Base-by-base conservation (phyloP, 92 coral and sea anemone genomes). In the Meandrina meandrites region DNA sequence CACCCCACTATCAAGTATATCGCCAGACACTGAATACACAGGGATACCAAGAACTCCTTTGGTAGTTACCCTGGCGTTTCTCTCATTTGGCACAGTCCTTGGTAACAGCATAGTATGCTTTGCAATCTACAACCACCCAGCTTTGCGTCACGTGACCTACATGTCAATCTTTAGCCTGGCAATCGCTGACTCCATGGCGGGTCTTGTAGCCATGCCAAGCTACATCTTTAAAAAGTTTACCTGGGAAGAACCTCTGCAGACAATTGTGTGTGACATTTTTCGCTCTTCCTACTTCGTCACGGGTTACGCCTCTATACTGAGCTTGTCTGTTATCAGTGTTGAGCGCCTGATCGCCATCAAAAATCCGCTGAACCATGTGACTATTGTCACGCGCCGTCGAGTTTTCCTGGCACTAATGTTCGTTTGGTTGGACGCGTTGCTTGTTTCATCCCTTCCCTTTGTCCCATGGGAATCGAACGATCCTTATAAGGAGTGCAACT, bases 251-350 rank as follows among this genome's bases (percentile, higher is more conserved):
- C 88, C 86, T 4, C 19, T 75, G n/a, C 47, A 81, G 53, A 69
- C 86, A 11, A 47, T 91, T 67, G 86, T 90, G 18, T 94, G 95
- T 42, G 94, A 91, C 75, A 54, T 87, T 37, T 93, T 93, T 83
- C 94, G 98, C 30, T 89, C 90, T 60, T 93, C 99, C 19, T 97
- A 97, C 87, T 97, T 97, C 87, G 88, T 97, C 75, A 93, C 97
- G 36, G 98, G 98, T 54, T 97, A 97, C 78, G 97, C 99, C 0
- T 97, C 99, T 11, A 91, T 97, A 30, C 88, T 97, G 75, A 97
- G 99, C 75, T 87, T 97, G 57, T 92, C 90, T 56, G 96, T 96
- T 3, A 97, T 97, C 85, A 97, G 99, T 40, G 87, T 95, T 14
- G 99, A 97, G 74, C 94, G 99, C 74, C 91, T 95, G 84, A 84